Base-by-base conservation (phyloP, 1,140 invertebrate genomes). In the Ruditapes philippinarum region DNA sequence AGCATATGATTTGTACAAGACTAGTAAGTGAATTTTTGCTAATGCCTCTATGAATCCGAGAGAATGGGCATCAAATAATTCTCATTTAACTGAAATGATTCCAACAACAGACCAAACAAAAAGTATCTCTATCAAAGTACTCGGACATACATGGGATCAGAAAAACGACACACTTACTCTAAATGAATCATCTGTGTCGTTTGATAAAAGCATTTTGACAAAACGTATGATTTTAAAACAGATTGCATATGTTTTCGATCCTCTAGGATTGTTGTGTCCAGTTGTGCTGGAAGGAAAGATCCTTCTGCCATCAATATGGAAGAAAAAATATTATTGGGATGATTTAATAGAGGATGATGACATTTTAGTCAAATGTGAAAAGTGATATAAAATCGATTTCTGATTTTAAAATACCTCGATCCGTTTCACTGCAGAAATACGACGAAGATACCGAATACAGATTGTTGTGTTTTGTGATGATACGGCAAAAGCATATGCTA, bases 181-280 rank as follows among this genome's bases (percentile, higher is more conserved):
- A 9, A 65, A 65, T 12, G 7, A 9, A 65, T 25, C 7, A 9
- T 25, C 60, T n/a, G 9, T 11, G 45, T 11, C 19, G 7, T 11
- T 19, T 33, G 11, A 17, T 38, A 40, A 9, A 57, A 60, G 7
- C 33, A 22, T 81, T 4, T n/a, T n/a, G n/a, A 78, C 74, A 4
- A 78, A 78, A 51, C 12, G 74, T 11, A 9, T n/a, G 42, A 28
- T 78, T 4, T 31, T 78, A 28, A 14, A 51, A 25, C 4, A n/a
- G 3, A 25, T 78, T 14, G 74, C 74, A 31, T 45, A 7, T 25
- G 45, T 51, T 19, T 78, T 78, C 49, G 74, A 78, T 78, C 74
- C 74, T 12, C 40, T 78, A 19, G 74, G 74, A 14, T 49, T 42
- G 7, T 42, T 49, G 42, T 14, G 11, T 78, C 74, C 74, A 9